Base-by-base conservation (phyloP, 2,888 invertebrate genomes). In the Choristoneura rosaceana region DNA sequence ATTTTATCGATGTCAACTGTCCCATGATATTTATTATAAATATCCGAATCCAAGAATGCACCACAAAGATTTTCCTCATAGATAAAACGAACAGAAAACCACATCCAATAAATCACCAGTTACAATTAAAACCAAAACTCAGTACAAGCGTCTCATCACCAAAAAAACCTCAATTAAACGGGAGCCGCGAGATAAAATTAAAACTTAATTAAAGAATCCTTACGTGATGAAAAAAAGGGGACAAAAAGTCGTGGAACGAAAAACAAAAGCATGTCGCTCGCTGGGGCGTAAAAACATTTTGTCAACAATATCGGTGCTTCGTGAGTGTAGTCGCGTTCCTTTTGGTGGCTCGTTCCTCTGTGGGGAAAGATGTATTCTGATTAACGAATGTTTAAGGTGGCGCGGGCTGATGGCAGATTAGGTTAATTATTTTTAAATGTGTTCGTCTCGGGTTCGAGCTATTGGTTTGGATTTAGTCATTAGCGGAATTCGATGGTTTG, bases 281-380 rank as follows among this genome's bases (percentile, higher is more conserved):
- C 59, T 64, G 73, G 69, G 73, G 73, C 73, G 73, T 73, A 73
- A 73, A 69, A 73, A 73, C 73, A 73, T 73, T 73, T 73, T 73
- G 73, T 73, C 73, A 73, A 68, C 68, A 73, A 73, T 73, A 73
- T 73, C 73, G 69, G 63, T 64, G 43, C 69, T 63, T 73, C 73
- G 73, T 73, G 73, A 73, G 68, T 52, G 52, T 33, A 25, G 45
- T 71, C 63, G 67, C 47, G 73, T 50, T 73, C 45, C 43, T 73
- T 73, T 69, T 63, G 58, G 59, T 63, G 41, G 33, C 17, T 45
- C 38, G 47, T 17, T 62, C 58, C 62, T 62, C 43, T 62, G 71
- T 52, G 64, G 73, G 68, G 68, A 69, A 73, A 73, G 73, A 73
- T 73, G 69, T 69, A 73, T 73, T 73, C 68, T 47, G 73, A 73